These are phyloP conservation scores for Ruditapes philippinarum DNA, from an alignment of 1,140 invertebrate genomes.

Conservation along the genomic window DNA sequence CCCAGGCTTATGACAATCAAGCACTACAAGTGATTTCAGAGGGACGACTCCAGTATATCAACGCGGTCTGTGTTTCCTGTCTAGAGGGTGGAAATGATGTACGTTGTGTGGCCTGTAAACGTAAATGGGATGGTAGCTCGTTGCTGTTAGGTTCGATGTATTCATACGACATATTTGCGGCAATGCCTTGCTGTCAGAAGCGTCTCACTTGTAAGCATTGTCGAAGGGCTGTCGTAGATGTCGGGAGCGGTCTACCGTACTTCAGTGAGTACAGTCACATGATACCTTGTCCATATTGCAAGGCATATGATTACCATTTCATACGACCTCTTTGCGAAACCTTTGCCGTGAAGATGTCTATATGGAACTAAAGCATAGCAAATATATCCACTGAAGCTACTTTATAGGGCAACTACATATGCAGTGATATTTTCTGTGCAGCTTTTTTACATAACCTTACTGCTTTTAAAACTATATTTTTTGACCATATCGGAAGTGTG, in stretches of 20 bases:
- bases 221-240: conserved; percentile 82
- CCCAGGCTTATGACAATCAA: conserved; percentile 86
- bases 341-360: conserved; percentile 81
- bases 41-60: conserved; percentile 94
- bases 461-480: conserved; percentile 14
- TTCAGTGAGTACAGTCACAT: conserved; percentile 98
- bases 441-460: conserved; percentile 28
- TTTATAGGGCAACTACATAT: conserved; percentile 54
- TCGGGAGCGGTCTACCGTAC: conserved; percentile 90
- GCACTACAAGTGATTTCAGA: conserved; percentile 91
- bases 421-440: conserved; percentile 40
- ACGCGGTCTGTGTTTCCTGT: conserved; percentile 97
- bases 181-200: conserved; percentile 97
- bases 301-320: conserved; percentile 96
- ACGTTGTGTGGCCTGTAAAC: conserved; percentile 93
- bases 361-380: conserved; percentile 78
- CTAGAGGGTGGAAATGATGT: conserved; percentile 93
- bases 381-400: neutral
- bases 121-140: conserved; percentile 96
- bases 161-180: conserved; percentile 98
- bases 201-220: conserved; percentile 90
- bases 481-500: neutral
- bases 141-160: conserved; percentile 98
- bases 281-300: conserved; percentile 96
- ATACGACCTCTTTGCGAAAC: conserved; percentile 91